Evolutionary conservation across 2,113 vertebrate genomes (phyloP), one percentile per base, ranked within the genome.

Genomic region (Gymnorhina tibicen): DNA sequence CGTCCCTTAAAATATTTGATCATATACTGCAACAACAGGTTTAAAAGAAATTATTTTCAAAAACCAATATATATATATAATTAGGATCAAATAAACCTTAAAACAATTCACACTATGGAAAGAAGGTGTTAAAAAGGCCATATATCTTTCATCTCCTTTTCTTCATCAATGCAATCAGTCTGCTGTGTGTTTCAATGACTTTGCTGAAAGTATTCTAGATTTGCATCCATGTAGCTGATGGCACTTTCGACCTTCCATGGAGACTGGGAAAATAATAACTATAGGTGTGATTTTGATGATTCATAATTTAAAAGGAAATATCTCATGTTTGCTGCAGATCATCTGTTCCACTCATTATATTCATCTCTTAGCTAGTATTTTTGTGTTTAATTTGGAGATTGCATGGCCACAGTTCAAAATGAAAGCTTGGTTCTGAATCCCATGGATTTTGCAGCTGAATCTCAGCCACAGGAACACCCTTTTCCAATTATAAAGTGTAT

Each of bases 311-410:
- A 96, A 97, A 98, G 89, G 93, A 97, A 97, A 90, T 93, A 91
- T 95, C 92, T 96, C 91, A 69, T 80, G 91, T 96, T 97, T 96
- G 94, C 95, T 95, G 95, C 96, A 87, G 97, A 97, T 98, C 97
- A 97, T 97, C 97, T 97, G 95, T 96, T 96, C 95, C 90, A 91
- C 95, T 97, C 97, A 95, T 97, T 98, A 97, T 91, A 95, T 81
- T 97, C 84, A 58, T 85, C 96, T 95, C 89, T 94, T 95, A 95
- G 85, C 95, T 95, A 91, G 96, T 73, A 93, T 95, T 96, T 96
- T 97, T 18, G 8, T 92, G 91, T 96, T 97, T 97, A 97, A 97
- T 97, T 97, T 96, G 92, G 95, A 95, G 95, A 97, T 96, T 94
- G 89, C 87, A 86, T 90, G 95, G 96, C 96, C 94, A 92, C 85